Base-by-base conservation (phyloP, 1,140 invertebrate species). In the Solen grandis region DNA sequence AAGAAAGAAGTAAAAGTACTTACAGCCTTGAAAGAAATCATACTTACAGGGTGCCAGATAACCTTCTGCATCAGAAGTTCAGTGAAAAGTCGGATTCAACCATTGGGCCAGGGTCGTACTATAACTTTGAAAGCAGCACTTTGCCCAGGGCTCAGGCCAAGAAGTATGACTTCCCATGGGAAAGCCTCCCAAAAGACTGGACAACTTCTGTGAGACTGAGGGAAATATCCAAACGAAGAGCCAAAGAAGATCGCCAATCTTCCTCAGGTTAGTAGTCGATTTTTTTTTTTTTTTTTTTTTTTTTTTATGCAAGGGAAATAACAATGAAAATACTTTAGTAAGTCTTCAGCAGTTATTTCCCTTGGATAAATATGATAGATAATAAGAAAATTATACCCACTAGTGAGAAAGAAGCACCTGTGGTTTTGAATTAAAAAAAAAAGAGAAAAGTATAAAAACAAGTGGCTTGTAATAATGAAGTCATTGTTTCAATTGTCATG, bases 111-210 rank as follows among this genome's bases (percentile, higher is more conserved):
- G 88, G 88, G 1, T 83, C 86, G n/a, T 90, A 89, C 76, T 90
- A 90, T 80, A 87, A 85, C 52, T 89, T 88, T 84, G 82, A 87
- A 72, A 90, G 85, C 66, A 88, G 85, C 82, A 90, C 90, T 0
- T 41, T 91, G 57, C 90, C 88, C n/a, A 73, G 87, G 33, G 83
- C 85, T 2, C 83, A 87, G 38, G 77, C 86, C 36, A 88, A 85
- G n/a, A 83, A 86, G 57, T 87, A 88, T 81, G 85, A 88, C 72
- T 89, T 87, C 81, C 88, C 88, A n/a, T 90, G 89, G 89, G 88
- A 90, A 59, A 86, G 84, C 54, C 74, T 90, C 36, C 90, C 90
- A 5, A 90, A 89, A 52, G 90, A 91, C 72, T 90, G 90, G 88
- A 90, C 88, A 19, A 90, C 88, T 14, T 87, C 90, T n/a, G 90